Conservation (phyloP, 1,140 invertebrate species). For the honey bee (Apis mellifera) region Amel_HAv3.1 CM009936.2:15273001-15273500, state of each 20-base stretch:
- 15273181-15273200: slow-evolving; percentile 73
- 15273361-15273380: slow-evolving; percentile 34
- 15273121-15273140: slow-evolving; percentile 80
- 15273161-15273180: slow-evolving; percentile 79
- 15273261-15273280: background rate
- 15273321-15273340: background rate
- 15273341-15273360: slow-evolving; percentile 29
- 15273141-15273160: slow-evolving; percentile 79
- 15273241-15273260: background rate
- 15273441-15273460: slow-evolving; percentile 55
- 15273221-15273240: background rate
- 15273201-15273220: slow-evolving; percentile 55
- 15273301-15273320: background rate
- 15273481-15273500: slow-evolving; percentile 52
- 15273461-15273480: background rate
- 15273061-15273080: slow-evolving; percentile 50
- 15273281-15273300: background rate
- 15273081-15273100: slow-evolving; percentile 59
- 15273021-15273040: too few species aligned
- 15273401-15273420: slow-evolving; percentile 64
- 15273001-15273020: too few species aligned
- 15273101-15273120: slow-evolving; percentile 72
- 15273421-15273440: slow-evolving; percentile 59
- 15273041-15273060: slow-evolving; percentile 28
- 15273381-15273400: slow-evolving; percentile 62